Evolutionary conservation across 2,797 vertebrate genomes (phyloP).

Genomic region (Sebastes steindachneri): DNA sequence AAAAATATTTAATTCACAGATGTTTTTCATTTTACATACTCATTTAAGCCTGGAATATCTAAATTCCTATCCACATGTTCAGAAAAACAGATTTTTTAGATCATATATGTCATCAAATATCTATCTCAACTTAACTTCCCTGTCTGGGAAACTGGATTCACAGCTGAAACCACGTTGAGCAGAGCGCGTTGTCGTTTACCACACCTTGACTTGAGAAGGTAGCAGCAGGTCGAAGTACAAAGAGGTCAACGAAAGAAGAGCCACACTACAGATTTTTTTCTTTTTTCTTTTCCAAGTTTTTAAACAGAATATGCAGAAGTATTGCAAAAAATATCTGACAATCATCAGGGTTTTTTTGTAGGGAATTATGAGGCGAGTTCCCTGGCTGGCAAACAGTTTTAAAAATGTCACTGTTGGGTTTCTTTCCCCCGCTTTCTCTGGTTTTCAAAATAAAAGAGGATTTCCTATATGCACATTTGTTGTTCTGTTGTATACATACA

Average conservation of each 20-base stretch:
- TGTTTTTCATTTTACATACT: background rate
- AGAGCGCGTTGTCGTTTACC: slow-evolving; percentile 21
- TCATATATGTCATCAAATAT: background rate
- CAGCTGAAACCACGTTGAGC: slow-evolving; percentile 9
- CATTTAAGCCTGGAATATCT: background rate
- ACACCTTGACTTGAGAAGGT: slow-evolving; percentile 53
- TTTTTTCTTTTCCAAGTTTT: slow-evolving; percentile 42
- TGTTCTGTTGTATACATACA: slow-evolving; percentile 25
- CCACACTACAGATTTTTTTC: slow-evolving; percentile 31
- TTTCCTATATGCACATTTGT: slow-evolving; percentile 70
- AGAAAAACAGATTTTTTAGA: background rate
- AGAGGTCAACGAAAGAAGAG: slow-evolving; percentile 38
- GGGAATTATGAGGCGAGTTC: slow-evolving; percentile 60
- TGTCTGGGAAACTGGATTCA: slow-evolving; percentile 24
- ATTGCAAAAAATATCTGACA: slow-evolving; percentile 81
- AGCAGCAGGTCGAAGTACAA: slow-evolving; percentile 44
- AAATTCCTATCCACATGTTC: background rate
- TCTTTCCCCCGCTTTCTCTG: slow-evolving; percentile 67
- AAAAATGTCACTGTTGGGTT: slow-evolving; percentile 71
- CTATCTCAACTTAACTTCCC: background rate
- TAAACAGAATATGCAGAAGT: slow-evolving; percentile 81
- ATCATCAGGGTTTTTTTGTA: slow-evolving; percentile 79
- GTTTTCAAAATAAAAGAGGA: slow-evolving; percentile 83
- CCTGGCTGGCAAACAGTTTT: slow-evolving; percentile 67
- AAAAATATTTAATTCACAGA: background rate